Conservation (phyloP, 2,888 invertebrate genomes). For the Drosophila bunnanda region DNA sequence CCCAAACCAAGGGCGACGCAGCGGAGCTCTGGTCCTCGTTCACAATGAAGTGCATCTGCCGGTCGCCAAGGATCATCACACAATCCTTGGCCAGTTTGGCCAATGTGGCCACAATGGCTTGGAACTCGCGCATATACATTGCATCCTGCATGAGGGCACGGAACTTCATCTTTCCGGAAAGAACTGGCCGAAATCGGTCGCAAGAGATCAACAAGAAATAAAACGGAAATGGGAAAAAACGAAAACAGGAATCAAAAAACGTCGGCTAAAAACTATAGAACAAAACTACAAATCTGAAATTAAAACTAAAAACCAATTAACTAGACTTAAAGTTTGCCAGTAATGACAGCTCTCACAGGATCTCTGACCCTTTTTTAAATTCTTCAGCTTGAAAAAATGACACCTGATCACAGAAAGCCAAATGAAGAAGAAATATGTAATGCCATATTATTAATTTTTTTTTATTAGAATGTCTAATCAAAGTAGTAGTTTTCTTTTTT, state of each 20-base stretch:
- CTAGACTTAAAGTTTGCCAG: too few relatives aligned
- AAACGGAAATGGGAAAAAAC: conserved; percentile 25
- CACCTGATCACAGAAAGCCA: too few relatives aligned
- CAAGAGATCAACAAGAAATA: conserved; percentile 30
- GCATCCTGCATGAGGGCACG: conserved; percentile 83
- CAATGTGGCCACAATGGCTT: conserved; percentile 87
- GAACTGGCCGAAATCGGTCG: conserved; percentile 5
- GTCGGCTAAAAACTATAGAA: conserved; percentile 12
- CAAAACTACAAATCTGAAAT: conserved; percentile 2
- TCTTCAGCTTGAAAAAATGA: too few relatives aligned
- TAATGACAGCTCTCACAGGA: too few relatives aligned
- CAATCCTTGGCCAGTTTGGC: conserved; percentile 92
- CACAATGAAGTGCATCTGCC: conserved; percentile 90
- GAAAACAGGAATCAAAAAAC: conserved; percentile 25
- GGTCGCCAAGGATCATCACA: conserved; percentile 88
- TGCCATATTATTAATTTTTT: too few relatives aligned
- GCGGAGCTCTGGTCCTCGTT: conserved; percentile 88
- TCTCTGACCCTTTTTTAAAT: too few relatives aligned
- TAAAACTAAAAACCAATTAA: too few relatives aligned
- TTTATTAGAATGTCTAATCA: too few relatives aligned
- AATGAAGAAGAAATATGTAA: too few relatives aligned
- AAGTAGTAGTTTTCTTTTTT: too few relatives aligned
- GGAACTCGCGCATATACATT: conserved; percentile 83
- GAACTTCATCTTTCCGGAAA: conserved; percentile 80
- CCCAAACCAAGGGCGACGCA: conserved; percentile 90